Evolutionary conservation across 2,888 invertebrate species (phyloP), one percentile per base, ranked within the genome.

Genomic region (Drosophila neotestacea): DNA sequence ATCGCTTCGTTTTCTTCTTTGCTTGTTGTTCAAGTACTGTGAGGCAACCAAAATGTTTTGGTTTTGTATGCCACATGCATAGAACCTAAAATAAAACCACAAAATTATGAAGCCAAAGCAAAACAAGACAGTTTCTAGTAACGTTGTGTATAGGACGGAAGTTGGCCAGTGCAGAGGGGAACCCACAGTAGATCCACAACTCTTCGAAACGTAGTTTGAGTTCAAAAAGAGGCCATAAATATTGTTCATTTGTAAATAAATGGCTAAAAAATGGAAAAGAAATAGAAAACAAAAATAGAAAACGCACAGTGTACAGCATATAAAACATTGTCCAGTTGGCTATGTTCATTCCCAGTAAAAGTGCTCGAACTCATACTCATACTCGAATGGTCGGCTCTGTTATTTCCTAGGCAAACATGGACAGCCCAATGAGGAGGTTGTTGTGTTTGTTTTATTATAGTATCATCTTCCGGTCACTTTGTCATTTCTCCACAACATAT

Each of bases 401-500:
- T 58, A 62, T 77, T 84, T 84, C 75, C 84, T 84, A 73, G 77
- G 11, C 46, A 58, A 58, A 58, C 77, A 70, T 64, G 61, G 41
- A 44, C 51, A 32, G 63, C n/a, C 41, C 54, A 42, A 48, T 56
- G 32, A 30, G 50, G 27, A 47, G 54, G 32, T 63, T 58, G 42
- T 68, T 65, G 41, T 66, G 56, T 73, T 62, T 70, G 68, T 85
- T 85, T 88, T 85, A 88, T 88, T 85, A 81, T 68, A 79, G 89
- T 89, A 83, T 85, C 86, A 88, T 90, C 91, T 91, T 89, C 90
- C 91, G 91, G 91, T 88, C 85, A 89, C 81, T 90, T 91, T 90
- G 88, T 90, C 88, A 90, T 88, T 86, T 87, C 82, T 83, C 80
- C 78, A 81, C 76, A 85, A 82, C 88, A 90, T 89, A 84, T 85